A percentile compares a stretch with the other conserved stretches of the same genome.
Evolutionary conservation across 2,888 invertebrate genomes (phyloP).

Genomic region (Poecilobothrus nobilitatus): DNA sequence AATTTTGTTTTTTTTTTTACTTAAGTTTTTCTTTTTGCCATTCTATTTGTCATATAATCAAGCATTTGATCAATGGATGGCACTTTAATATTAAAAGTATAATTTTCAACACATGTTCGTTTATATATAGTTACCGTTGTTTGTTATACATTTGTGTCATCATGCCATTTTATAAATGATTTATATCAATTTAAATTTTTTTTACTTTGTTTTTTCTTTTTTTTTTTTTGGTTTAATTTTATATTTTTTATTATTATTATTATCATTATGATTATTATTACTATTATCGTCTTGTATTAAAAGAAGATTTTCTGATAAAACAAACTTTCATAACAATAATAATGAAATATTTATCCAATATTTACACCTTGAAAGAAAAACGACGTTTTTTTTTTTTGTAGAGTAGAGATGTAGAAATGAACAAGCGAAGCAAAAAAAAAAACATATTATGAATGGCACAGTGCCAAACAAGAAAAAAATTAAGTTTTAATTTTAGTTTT

Average conservation of each 20-base stretch:
- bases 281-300: background rate
- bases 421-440: too few relatives aligned
- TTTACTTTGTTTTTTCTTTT: too few relatives aligned
- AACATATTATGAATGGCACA: too few relatives aligned
- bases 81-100: background rate
- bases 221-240: background rate
- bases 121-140: background rate
- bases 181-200: conserved; percentile 10
- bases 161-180: conserved; percentile 8
- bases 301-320: background rate
- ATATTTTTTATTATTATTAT: background rate
- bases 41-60: background rate
- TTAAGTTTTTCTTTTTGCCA: too few relatives aligned
- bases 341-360: background rate
- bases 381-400: too few relatives aligned
- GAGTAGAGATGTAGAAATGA: too few relatives aligned
- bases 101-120: background rate
- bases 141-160: background rate
- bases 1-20: background rate
- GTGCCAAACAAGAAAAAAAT: too few relatives aligned
- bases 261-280: too few relatives aligned
- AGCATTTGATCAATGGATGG: background rate
- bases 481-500: too few relatives aligned
- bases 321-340: background rate
- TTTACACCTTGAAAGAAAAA: background rate